Evolutionary conservation across 1,140 invertebrate species (phyloP).

Genomic region (Leptopilina boulardi): DNA sequence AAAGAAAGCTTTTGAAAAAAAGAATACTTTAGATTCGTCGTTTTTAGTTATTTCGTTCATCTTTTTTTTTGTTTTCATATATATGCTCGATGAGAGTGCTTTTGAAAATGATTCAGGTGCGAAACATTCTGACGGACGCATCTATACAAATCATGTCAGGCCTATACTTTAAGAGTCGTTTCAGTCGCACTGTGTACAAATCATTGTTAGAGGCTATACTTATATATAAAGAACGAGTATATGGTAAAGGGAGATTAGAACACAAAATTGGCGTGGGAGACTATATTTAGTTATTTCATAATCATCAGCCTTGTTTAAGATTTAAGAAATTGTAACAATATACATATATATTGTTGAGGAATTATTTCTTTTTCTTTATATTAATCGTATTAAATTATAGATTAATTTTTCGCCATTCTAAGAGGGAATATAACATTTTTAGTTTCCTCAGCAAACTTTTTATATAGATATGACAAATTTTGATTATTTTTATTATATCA

Average conservation of each 20-base stretch:
- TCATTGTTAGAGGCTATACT: conserved; percentile 52
- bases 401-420: too few relatives aligned
- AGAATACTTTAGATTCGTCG: conserved; percentile 13
- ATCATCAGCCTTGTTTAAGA: background rate
- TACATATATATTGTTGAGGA: too few relatives aligned
- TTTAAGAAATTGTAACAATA: background rate
- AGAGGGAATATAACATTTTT: too few relatives aligned
- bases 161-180: conserved; percentile 46
- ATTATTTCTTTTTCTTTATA: too few relatives aligned
- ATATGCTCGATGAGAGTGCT: background rate
- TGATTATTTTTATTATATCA: too few relatives aligned
- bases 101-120: conserved; percentile 26
- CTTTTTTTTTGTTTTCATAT: background rate
- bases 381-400: too few relatives aligned
- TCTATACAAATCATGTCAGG: conserved; percentile 44
- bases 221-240: conserved; percentile 38
- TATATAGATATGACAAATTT: too few relatives aligned
- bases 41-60: background rate
- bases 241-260: background rate
- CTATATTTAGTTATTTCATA: conserved; percentile 8
- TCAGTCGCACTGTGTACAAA: conserved; percentile 48
- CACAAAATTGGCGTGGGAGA: conserved; percentile 11
- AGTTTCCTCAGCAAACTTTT: too few relatives aligned
- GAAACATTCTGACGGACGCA: conserved; percentile 26
- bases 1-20: background rate